These are phyloP conservation scores for Ruditapes philippinarum DNA, from an alignment of 1,140 invertebrate genomes.

Conservation along the genomic window DNA sequence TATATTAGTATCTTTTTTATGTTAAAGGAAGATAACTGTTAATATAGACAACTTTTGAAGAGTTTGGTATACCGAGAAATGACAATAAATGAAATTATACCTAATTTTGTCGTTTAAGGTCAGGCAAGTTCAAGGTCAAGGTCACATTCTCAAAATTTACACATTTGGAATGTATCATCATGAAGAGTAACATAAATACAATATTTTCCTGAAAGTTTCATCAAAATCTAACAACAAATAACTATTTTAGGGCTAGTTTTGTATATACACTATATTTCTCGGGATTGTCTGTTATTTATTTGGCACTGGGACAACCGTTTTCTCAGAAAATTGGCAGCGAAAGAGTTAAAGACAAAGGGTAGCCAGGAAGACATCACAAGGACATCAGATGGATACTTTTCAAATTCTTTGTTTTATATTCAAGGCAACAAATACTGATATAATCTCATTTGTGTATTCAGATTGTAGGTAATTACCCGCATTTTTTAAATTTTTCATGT, in stretches of 20 bases:
- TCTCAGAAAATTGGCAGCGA: background rate
- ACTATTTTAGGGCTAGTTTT: background rate
- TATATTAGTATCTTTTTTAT: background rate
- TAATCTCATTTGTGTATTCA: too few species aligned
- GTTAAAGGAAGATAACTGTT: background rate
- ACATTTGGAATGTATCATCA: background rate
- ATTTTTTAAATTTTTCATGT: too few species aligned
- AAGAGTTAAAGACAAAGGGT: background rate
- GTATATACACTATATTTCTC: background rate
- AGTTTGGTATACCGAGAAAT: background rate
- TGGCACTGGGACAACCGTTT: background rate
- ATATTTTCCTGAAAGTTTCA: background rate
- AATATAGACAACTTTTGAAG: background rate
- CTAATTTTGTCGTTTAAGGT: background rate
- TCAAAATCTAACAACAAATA: background rate
- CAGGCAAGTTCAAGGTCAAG: slow-evolving; percentile 6
- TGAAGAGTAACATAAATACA: background rate
- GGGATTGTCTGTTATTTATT: background rate
- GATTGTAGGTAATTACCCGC: too few species aligned
- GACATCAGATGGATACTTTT: too few species aligned
- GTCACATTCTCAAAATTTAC: background rate
- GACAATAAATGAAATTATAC: background rate
- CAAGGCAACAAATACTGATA: too few species aligned
- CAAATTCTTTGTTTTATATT: too few species aligned
- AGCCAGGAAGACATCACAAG: too few species aligned